These are phyloP conservation scores for Mycogona germanica DNA, from an alignment of 2,888 invertebrate genomes.

Conservation along the genomic window DNA sequence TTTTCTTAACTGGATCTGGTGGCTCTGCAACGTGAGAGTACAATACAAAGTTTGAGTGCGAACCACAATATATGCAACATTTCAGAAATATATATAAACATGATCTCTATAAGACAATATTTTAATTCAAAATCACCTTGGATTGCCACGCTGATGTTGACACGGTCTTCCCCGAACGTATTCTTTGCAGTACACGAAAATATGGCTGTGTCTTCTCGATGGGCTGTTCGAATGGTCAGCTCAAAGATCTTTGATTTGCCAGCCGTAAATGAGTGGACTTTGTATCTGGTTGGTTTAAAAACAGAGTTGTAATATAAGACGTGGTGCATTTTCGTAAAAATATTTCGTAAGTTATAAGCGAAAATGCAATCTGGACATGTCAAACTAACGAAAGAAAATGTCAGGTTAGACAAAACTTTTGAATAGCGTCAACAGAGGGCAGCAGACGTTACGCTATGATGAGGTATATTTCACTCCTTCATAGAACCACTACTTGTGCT, in stretches of 20 bases:
- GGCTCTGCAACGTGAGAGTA: constrained; percentile 5
- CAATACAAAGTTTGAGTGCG: background rate
- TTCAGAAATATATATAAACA: background rate
- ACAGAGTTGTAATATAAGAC: no score
- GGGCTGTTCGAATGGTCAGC: constrained; percentile 6
- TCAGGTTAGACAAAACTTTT: no score
- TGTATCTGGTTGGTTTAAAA: no score
- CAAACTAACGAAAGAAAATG: no score
- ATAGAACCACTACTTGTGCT: no score
- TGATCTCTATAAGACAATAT: background rate
- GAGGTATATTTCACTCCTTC: no score
- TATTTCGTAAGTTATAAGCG: no score
- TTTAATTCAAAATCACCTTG: constrained; percentile 14
- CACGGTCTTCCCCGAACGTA: constrained; percentile 13
- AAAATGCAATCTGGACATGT: no score
- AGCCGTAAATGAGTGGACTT: background rate
- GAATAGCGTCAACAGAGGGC: no score
- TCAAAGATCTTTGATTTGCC: constrained; percentile 3
- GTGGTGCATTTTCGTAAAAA: background rate
- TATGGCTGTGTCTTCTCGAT: constrained; percentile 16
- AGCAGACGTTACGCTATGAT: no score
- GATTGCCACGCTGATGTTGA: constrained; percentile 11
- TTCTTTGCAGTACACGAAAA: constrained; percentile 17
- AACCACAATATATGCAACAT: background rate
- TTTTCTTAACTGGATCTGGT: constrained; percentile 10